Base-by-base conservation (phyloP, 2,797 vertebrate species). In the Clarias fuscus region DNA sequence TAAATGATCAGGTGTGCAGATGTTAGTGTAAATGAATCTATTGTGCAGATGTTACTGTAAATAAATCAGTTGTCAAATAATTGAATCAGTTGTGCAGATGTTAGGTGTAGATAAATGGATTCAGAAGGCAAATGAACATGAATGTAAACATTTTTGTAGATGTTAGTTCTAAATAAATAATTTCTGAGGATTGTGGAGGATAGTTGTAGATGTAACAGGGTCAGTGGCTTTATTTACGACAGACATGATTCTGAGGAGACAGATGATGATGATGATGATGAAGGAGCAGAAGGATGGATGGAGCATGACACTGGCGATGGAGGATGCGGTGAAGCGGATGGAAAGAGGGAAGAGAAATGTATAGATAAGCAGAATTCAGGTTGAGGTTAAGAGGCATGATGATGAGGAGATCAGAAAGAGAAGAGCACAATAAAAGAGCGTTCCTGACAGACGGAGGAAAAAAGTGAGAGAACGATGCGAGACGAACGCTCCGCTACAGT, bases 391-490 rank as follows among this genome's bases (percentile, higher is more conserved):
- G 61, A 83, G 65, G 58, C 30, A 7, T 33, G 37, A 77, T 43
- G 84, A 81, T 84, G 83, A 61, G 65, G 33, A 78, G 85, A 84
- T 89, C 87, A 81, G 78, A 86, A 87, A 83, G 48, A 27, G 24
- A 85, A 82, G 40, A 89, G 67, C 83, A 86, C 83, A 86, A 65
- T 85, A 86, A 48, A 48, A 89, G 79, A 82, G 86, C 71, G 37
- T 84, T 81, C 75, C 68, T 87, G 88, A 85, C 84, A 85, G 88
- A 67, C 24, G 22, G 76, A 82, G 62, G 75, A 48, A 73, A 82
- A 40, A 73, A 82, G 17, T 40, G 72, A 67, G 70, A 15, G 82
- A 73, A 33, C n/a, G 20, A 84, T n/a, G 79, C 71, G 59, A n/a
- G 82, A 77, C 53, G 56, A 84, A 67, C 20, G 17, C 33, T 43